A percentile compares a stretch with the other conserved stretches of the same genome.
These are phyloP conservation scores for Oxyruncus cristatus DNA, from an alignment of 2,113 vertebrate genomes.

Conservation along the genomic window DNA sequence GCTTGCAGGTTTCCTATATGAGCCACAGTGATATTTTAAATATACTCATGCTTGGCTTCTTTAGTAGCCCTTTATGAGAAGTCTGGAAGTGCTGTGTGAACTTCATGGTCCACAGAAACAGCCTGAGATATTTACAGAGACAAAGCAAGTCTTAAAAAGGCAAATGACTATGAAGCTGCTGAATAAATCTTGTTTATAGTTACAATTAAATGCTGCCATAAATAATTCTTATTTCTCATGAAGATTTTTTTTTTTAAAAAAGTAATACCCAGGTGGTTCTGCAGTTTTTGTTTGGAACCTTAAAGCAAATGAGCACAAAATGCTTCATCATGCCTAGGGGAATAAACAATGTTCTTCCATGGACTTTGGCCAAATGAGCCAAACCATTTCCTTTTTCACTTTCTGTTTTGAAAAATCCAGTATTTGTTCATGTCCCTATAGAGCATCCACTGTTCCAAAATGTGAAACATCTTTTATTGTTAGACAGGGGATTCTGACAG, in stretches of 20 bases:
- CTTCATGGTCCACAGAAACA: neutral
- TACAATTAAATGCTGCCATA: neutral
- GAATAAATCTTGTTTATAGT: neutral
- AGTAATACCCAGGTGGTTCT: neutral
- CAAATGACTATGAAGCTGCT: neutral
- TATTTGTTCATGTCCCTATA: neutral
- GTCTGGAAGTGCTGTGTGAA: neutral
- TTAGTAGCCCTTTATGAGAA: neutral
- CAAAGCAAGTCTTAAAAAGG: neutral
- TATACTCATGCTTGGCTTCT: neutral
- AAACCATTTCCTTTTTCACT: neutral
- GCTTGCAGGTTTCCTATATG: neutral
- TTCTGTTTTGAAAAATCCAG: neutral
- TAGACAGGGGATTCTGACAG: neutral
- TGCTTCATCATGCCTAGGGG: neutral
- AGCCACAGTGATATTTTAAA: neutral
- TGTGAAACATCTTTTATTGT: neutral
- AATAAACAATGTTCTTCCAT: neutral
- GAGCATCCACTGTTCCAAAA: neutral
- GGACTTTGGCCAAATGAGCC: neutral
- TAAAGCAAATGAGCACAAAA: neutral
- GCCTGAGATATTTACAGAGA: neutral
- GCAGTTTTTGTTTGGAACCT: neutral
- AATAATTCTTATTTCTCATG: neutral
- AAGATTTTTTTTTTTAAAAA: neutral